Evolutionary conservation across 2,113 vertebrate species (phyloP).

Genomic region (Panthera uncia): DNA sequence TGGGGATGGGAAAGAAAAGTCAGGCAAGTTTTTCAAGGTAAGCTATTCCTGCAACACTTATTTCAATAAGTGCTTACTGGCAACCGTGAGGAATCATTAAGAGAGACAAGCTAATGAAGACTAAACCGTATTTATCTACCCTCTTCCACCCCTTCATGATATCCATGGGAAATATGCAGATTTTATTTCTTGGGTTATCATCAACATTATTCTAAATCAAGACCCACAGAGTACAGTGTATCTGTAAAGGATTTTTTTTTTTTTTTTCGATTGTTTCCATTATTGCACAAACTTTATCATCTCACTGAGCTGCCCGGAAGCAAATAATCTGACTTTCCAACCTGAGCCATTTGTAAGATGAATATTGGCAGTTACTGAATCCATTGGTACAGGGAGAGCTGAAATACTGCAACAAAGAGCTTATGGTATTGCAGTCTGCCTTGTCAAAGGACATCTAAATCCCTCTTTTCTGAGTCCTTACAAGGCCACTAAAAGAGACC

Average conservation of each 20-base stretch:
- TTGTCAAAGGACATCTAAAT: background rate
- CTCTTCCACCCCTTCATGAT: background rate
- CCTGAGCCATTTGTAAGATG: slow-evolving; percentile 36
- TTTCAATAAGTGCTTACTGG: background rate
- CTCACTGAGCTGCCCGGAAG: slow-evolving; percentile 20
- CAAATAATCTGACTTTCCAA: slow-evolving; percentile 44
- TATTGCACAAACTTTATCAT: slow-evolving; percentile 43
- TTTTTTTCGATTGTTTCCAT: background rate
- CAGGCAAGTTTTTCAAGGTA: slow-evolving; percentile 23
- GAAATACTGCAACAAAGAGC: background rate
- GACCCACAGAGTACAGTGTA: background rate
- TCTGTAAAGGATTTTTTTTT: background rate
- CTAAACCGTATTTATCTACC: slow-evolving; percentile 2
- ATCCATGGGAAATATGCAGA: slow-evolving; percentile 50
- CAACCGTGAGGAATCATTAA: background rate
- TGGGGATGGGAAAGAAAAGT: background rate
- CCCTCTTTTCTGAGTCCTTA: background rate
- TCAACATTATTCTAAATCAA: slow-evolving; percentile 68
- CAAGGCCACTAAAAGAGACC: background rate
- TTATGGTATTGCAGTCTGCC: background rate
- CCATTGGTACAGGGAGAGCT: background rate
- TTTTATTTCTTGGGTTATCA: slow-evolving; percentile 60
- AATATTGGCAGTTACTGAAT: background rate
- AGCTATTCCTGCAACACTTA: background rate
- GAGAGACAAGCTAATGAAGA: slow-evolving; percentile 38